These are phyloP conservation scores for Lophius piscatorius DNA, from an alignment of 2,113 vertebrate genomes.

Conservation along the genomic window DNA sequence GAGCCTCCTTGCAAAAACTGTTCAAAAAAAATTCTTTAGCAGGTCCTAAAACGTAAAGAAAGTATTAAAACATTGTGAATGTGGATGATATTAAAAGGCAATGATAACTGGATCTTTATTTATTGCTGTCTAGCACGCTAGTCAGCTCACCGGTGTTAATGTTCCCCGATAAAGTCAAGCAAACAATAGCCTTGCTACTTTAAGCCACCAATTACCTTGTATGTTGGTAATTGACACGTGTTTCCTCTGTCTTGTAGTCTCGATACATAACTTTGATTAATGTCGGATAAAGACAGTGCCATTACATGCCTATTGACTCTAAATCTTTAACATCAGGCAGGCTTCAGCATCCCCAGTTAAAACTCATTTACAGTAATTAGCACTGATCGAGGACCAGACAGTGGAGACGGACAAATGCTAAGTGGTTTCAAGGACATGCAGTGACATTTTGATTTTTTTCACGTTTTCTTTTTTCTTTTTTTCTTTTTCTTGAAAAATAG, in stretches of 20 bases:
- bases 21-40: background rate
- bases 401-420: slow-evolving; percentile 44
- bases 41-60: background rate
- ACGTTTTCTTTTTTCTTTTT: slow-evolving; percentile 2
- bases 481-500: slow-evolving; percentile 33
- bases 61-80: background rate
- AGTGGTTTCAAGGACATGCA: slow-evolving; percentile 65
- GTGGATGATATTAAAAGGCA: too few relatives aligned
- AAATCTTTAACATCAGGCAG: slow-evolving; percentile 69
- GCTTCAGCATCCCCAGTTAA: slow-evolving; percentile 66
- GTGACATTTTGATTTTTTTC: slow-evolving; percentile 51
- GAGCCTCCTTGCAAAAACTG: background rate
- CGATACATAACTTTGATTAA: slow-evolving; percentile 70
- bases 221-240: slow-evolving; percentile 63
- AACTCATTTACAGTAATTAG: slow-evolving; percentile 74
- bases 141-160: background rate
- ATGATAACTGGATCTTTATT: too few relatives aligned
- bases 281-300: slow-evolving; percentile 63
- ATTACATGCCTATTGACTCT: slow-evolving; percentile 71
- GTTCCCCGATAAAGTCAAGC: too few relatives aligned
- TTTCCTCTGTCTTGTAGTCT: slow-evolving; percentile 41
- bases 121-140: too few relatives aligned
- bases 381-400: slow-evolving; percentile 61
- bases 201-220: slow-evolving; percentile 9
- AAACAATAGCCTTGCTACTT: too few relatives aligned